phyloP scores from a whole-genome alignment of 2,797 vertebrate genomes.

The Micrastur ruficollis region DNA sequence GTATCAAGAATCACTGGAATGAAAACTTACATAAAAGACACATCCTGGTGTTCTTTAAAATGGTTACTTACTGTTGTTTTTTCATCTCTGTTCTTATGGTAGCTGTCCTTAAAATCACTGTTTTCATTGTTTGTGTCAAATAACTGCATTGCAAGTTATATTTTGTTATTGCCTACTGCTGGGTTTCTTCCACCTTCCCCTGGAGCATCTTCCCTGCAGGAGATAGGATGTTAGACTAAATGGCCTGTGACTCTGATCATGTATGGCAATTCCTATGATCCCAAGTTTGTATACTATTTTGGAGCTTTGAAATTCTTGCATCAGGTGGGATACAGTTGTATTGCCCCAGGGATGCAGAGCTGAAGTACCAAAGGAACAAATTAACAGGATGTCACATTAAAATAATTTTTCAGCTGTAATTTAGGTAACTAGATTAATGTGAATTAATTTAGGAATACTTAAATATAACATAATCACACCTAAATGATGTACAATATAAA shows the following conservation, averaged over 20 bases:
- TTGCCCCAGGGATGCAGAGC: conserved; percentile 48
- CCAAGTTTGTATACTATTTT: not conserved
- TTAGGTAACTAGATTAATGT: conserved; percentile 68
- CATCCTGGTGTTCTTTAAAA: not conserved
- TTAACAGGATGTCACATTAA: conserved; percentile 71
- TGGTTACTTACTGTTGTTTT: not conserved
- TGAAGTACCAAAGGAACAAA: conserved; percentile 60
- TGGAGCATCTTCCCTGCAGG: not conserved
- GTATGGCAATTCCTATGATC: not conserved
- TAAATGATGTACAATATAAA: conserved; percentile 51
- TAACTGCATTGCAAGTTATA: not conserved
- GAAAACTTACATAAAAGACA: not conserved
- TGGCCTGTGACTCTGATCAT: not conserved
- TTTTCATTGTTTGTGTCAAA: not conserved
- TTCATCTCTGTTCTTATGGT: not conserved
- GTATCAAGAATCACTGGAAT: not conserved
- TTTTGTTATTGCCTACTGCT: not conserved
- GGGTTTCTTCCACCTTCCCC: not conserved
- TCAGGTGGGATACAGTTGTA: conserved; percentile 6
- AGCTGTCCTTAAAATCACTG: not conserved
- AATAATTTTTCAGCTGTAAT: conserved; percentile 70
- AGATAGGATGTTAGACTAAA: not conserved
- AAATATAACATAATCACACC: conserved; percentile 50
- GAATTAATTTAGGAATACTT: conserved; percentile 64
- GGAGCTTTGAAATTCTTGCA: conserved; percentile 7